Evolutionary conservation across 2,888 invertebrate species (phyloP).

Genomic region (Plagiodera versicolora): DNA sequence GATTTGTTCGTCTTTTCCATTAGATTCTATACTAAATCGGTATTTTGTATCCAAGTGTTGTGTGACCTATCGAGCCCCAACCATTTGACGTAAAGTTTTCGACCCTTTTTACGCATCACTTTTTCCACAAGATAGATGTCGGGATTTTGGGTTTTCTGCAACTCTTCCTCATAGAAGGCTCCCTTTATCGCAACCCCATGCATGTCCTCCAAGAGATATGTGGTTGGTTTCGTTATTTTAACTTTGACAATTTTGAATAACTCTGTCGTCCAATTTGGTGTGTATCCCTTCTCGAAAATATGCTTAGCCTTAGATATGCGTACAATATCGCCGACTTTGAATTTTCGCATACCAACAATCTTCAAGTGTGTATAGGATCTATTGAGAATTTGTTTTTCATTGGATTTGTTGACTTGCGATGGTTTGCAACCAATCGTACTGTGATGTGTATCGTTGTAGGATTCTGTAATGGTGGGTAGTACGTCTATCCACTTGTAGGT

Average conservation of each 20-base stretch:
- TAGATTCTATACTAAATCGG: slow-evolving; percentile 15
- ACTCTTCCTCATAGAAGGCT: slow-evolving; percentile 42
- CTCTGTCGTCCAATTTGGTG: slow-evolving; percentile 46
- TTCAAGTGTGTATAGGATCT: not conserved
- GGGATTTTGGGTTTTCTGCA: slow-evolving; percentile 33
- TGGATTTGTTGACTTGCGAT: too few species aligned
- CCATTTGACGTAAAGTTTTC: slow-evolving; percentile 5
- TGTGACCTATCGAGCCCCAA: slow-evolving; percentile 22
- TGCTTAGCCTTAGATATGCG: not conserved
- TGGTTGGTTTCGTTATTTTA: slow-evolving; percentile 40
- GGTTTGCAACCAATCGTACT: too few species aligned
- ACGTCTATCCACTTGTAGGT: not conserved
- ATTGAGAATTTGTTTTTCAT: too few species aligned
- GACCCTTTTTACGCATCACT: not conserved
- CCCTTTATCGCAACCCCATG: slow-evolving; percentile 31
- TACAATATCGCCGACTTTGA: not conserved
- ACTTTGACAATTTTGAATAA: slow-evolving; percentile 41
- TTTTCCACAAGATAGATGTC: slow-evolving; percentile 38
- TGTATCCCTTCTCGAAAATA: slow-evolving; percentile 28
- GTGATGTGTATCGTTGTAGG: slow-evolving; percentile 30
- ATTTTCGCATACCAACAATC: not conserved
- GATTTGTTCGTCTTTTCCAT: slow-evolving; percentile 5
- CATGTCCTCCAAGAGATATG: slow-evolving; percentile 42
- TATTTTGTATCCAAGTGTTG: slow-evolving; percentile 40
- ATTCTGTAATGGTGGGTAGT: slow-evolving; percentile 32